Conservation (phyloP, 1,140 invertebrate species). For the Musca vetustissima region DNA sequence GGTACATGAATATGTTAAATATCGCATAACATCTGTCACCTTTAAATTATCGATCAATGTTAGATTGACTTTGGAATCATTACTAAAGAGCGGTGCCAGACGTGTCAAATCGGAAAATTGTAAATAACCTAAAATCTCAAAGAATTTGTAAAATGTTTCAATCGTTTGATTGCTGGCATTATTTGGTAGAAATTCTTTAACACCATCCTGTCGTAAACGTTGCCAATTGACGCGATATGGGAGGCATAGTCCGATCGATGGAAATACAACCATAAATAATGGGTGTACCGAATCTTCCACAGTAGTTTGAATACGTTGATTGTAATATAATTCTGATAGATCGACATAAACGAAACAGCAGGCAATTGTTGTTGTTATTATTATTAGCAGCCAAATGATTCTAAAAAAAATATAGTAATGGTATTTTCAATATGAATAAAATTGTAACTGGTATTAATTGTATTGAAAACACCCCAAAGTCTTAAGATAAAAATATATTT, state of each 20-base stretch:
- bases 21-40: slow-evolving; percentile 33
- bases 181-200: slow-evolving; percentile 35
- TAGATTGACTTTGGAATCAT: slow-evolving; percentile 20
- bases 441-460: too few relatives aligned
- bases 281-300: slow-evolving; percentile 43
- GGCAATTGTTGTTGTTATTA: slow-evolving; percentile 37
- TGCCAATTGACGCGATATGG: slow-evolving; percentile 38
- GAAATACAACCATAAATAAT: slow-evolving; percentile 39
- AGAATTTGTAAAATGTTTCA: slow-evolving; percentile 40
- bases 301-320: slow-evolving; percentile 40
- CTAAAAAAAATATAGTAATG: too few relatives aligned
- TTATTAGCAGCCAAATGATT: slow-evolving; percentile 42
- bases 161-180: slow-evolving; percentile 29
- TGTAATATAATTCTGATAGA: slow-evolving; percentile 36
- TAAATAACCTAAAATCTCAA: slow-evolving; percentile 31
- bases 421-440: too few relatives aligned
- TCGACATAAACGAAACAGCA: slow-evolving; percentile 41
- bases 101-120: slow-evolving; percentile 31
- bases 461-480: too few relatives aligned
- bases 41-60: slow-evolving; percentile 35
- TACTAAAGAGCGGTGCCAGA: slow-evolving; percentile 33
- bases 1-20: slow-evolving; percentile 29
- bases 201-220: slow-evolving; percentile 28
- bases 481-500: too few relatives aligned
- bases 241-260: slow-evolving; percentile 40